Percentiles rank a stretch among this genome's conserved stretches.
Evolutionary conservation across 1,140 invertebrate genomes (phyloP).

Genomic region (Araneus ventricosus): DNA sequence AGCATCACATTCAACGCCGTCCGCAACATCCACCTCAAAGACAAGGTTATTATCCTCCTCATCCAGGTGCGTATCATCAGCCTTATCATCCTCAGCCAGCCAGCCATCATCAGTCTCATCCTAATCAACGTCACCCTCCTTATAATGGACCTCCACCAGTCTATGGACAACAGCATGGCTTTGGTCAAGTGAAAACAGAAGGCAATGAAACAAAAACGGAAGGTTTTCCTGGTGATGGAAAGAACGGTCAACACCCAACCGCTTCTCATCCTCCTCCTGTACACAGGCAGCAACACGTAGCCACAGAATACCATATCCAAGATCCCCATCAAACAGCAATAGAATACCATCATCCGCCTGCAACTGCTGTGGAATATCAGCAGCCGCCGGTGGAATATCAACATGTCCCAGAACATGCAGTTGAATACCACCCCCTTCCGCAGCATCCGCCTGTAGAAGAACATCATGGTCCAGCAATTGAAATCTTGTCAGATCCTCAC

Average conservation of each 20-base stretch:
- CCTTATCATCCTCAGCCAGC: slow-evolving; percentile 9
- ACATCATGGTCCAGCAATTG: slow-evolving; percentile 35
- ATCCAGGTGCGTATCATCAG: slow-evolving; percentile 1
- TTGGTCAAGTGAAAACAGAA: slow-evolving; percentile 50
- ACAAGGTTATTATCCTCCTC: slow-evolving; percentile 65
- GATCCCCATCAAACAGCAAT: slow-evolving; percentile 49
- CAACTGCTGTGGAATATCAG: slow-evolving; percentile 60
- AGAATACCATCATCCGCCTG: slow-evolving; percentile 60
- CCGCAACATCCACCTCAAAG: slow-evolving; percentile 19
- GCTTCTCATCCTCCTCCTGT: not conserved
- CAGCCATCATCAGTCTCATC: not conserved
- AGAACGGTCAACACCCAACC: not conserved
- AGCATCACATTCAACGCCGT: not conserved
- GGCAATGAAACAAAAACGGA: slow-evolving; percentile 56
- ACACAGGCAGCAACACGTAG: not conserved
- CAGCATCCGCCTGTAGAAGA: slow-evolving; percentile 3
- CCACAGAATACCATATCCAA: slow-evolving; percentile 26
- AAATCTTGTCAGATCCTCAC: slow-evolving; percentile 34
- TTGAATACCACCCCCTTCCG: slow-evolving; percentile 54
- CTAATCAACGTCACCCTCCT: not conserved
- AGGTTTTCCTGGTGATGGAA: slow-evolving; percentile 38
- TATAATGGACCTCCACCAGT: slow-evolving; percentile 60
- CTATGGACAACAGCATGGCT: slow-evolving; percentile 60
- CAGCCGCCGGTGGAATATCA: slow-evolving; percentile 47
- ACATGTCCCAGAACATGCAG: not conserved